Evolutionary conservation across 2,888 invertebrate species (phyloP), one percentile per base, ranked within the genome.

Genomic region (Priocnemis perturbator): DNA sequence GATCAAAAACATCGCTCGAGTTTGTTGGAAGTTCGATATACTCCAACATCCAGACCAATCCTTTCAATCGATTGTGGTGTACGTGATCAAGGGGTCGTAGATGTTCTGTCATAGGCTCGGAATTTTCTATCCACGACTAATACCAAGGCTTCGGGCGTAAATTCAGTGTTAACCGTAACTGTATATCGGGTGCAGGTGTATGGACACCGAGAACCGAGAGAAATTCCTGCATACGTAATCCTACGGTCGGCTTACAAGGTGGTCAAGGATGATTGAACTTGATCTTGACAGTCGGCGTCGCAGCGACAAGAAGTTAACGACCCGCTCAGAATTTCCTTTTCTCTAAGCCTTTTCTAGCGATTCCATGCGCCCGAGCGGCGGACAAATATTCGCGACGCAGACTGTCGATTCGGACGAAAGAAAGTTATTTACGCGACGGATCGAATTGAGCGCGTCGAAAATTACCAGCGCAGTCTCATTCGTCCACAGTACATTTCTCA

Each of bases 201-300:
- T 68, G 44, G 55, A 69, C 70, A 75, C 60, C 80, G 74, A 77
- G 62, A 60, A 56, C 63, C 78, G 79, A 82, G 77, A 83, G 81
- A 79, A 85, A 87, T 87, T 87, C 87, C 83, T 87, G 86, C 86
- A 87, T 87, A 83, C 78, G 79, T 87, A 86, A 87, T 86, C 76
- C 74, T 60, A 69, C 52, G 66, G 65, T 60, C 59, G 55, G 67
- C 65, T 69, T 68, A 60, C 67, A 71, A 77, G 75, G 66, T 76
- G 64, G 76, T 80, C 74, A 75, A 78, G 69, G 69, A 77, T 79
- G 74, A 74, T 70, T 79, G 74, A 83, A 79, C 80, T 84, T 83
- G 79, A 82, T 81, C 76, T 74, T 77, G 76, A 62, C 64, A 74
- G 23, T 64, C 55, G 21, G 20, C 44, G 65, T 52, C 57, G 48